Evolutionary conservation across 2,797 vertebrate species (phyloP).

Genomic region (Eupleurogrammus muticus): DNA sequence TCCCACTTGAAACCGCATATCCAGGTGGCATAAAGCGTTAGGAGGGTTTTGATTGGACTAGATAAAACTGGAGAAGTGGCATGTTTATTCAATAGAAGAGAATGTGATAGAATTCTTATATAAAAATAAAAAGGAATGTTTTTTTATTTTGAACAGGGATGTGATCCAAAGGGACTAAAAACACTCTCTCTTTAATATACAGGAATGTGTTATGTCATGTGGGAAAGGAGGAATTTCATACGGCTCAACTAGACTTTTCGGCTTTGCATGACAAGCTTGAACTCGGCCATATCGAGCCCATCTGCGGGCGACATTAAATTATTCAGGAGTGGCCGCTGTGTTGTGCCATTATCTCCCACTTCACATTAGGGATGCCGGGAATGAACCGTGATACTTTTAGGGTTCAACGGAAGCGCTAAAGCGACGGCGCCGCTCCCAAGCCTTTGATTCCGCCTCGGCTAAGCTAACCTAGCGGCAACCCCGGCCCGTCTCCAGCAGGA

Average conservation of each 20-base stretch:
- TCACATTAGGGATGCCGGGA: constrained; percentile 8
- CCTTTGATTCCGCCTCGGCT: not conserved
- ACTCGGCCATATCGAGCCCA: not conserved
- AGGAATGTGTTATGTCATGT: too few relatives aligned
- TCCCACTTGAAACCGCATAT: too few relatives aligned
- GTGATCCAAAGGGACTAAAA: too few relatives aligned
- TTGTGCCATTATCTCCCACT: constrained; percentile 13
- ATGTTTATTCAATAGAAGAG: too few relatives aligned
- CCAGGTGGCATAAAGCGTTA: too few relatives aligned
- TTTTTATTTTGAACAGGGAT: too few relatives aligned
- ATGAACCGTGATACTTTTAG: not conserved
- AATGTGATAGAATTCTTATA: too few relatives aligned
- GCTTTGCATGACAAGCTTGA: constrained; percentile 19
- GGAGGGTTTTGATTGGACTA: too few relatives aligned
- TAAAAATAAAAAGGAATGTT: too few relatives aligned
- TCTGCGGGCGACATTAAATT: constrained; percentile 35
- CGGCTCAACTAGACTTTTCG: constrained; percentile 15
- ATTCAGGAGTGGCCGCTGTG: constrained; percentile 42
- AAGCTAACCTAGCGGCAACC: not conserved
- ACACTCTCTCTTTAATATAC: too few relatives aligned
- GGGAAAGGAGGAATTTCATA: too few relatives aligned
- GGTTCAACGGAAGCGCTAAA: not conserved
- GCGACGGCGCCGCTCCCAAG: not conserved
- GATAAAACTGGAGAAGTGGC: too few relatives aligned
- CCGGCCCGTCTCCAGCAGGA: not conserved